Conservation (phyloP, 2,888 invertebrate genomes). For the Periphyllus acericola region DNA sequence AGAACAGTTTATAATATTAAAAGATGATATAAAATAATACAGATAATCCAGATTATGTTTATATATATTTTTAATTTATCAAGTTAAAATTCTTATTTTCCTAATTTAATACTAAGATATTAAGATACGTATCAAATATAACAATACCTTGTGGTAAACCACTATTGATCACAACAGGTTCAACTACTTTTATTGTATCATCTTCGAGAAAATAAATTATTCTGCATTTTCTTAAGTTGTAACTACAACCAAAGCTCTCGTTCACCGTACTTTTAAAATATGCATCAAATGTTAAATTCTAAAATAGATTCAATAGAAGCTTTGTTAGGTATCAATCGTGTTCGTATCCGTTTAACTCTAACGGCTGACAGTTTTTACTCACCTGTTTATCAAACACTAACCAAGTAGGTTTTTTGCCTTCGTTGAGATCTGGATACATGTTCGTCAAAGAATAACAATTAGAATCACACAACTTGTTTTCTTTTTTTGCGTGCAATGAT, state of each 20-base stretch:
- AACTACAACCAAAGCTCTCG: constrained; percentile 76
- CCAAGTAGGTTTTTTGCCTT: constrained; percentile 76
- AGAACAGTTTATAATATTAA: too few species aligned
- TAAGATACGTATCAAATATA: neutral
- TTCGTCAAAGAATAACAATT: neutral
- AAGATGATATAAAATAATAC: too few species aligned
- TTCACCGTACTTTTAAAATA: constrained; percentile 84
- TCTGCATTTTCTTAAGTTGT: constrained; percentile 80
- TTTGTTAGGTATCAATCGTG: neutral
- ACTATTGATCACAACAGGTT: constrained; percentile 84
- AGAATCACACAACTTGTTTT: neutral
- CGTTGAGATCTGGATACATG: neutral
- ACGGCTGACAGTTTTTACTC: neutral
- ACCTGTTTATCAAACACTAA: constrained; percentile 89
- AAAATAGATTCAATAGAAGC: constrained; percentile 61
- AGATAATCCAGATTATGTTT: too few species aligned
- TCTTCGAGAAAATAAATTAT: constrained; percentile 91
- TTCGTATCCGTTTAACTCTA: neutral
- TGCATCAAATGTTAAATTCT: constrained; percentile 82
- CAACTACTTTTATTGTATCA: constrained; percentile 87
- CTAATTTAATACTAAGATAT: too few species aligned
- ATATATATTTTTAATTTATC: too few species aligned
- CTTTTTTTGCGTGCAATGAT: constrained; percentile 39
- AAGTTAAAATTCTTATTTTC: too few species aligned
- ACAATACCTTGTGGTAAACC: constrained; percentile 83